Conservation (phyloP, 2,888 invertebrate species). For the Artemia sinica region DNA sequence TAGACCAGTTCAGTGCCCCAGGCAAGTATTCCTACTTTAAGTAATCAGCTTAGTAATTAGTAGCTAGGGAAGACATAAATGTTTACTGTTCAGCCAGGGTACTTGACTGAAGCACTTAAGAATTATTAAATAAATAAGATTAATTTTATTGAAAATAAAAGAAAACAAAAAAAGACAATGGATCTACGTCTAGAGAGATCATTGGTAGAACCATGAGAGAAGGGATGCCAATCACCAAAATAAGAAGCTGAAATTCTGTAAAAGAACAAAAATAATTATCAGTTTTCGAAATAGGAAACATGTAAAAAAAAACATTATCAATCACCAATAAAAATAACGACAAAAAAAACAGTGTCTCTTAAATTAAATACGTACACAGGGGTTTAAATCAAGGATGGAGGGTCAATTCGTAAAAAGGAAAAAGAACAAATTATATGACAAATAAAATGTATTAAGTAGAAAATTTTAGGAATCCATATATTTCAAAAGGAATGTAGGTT, state of each 20-base stretch:
- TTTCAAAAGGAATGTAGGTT: too few relatives aligned
- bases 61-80: neutral
- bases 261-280: constrained; percentile 12
- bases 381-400: neutral
- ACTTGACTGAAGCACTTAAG: constrained; percentile 9
- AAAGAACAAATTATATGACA: too few relatives aligned
- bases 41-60: constrained; percentile 10
- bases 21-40: constrained; percentile 11
- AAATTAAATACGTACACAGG: constrained; percentile 5
- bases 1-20: neutral
- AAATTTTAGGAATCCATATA: too few relatives aligned
- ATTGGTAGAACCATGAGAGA: constrained; percentile 14
- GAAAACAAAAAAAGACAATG: too few relatives aligned
- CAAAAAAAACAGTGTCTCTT: neutral
- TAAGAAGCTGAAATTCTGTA: constrained; percentile 19
- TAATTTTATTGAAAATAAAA: too few relatives aligned
- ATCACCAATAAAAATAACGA: neutral
- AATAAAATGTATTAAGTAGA: too few relatives aligned
- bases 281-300: neutral
- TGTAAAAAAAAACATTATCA: neutral
- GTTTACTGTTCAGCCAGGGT: constrained; percentile 7
- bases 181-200: constrained; percentile 11
- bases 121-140: neutral
- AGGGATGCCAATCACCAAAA: constrained; percentile 17
- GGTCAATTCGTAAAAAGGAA: too few relatives aligned